A percentile compares a stretch with the other conserved stretches of the same genome.
These are phyloP conservation scores for Thereva unica DNA, from an alignment of 2,888 invertebrate species.

Conservation along the genomic window DNA sequence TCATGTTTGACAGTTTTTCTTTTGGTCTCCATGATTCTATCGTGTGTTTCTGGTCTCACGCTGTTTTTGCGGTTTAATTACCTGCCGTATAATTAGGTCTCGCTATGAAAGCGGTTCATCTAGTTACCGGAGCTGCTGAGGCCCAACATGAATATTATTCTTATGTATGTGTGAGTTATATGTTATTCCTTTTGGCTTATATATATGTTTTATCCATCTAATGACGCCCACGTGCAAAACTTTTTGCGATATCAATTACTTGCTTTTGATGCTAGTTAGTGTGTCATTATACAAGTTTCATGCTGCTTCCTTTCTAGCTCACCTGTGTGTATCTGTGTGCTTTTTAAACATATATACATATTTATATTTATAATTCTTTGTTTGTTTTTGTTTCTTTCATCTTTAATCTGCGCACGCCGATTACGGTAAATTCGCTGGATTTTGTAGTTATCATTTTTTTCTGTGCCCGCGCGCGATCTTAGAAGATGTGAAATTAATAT, in stretches of 20 bases:
- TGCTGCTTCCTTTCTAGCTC: neutral
- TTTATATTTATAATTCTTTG: neutral
- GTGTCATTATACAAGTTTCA: neutral
- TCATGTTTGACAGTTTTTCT: slow-evolving; percentile 17
- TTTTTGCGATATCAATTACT: slow-evolving; percentile 23
- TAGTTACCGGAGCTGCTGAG: slow-evolving; percentile 3
- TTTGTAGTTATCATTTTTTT: too few species aligned
- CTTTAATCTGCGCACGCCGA: too few species aligned
- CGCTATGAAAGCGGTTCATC: slow-evolving; percentile 19
- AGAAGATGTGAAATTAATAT: too few species aligned
- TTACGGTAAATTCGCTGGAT: too few species aligned
- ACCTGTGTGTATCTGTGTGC: too few species aligned
- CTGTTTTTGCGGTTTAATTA: slow-evolving; percentile 25
- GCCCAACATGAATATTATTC: too few species aligned
- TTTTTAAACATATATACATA: neutral
- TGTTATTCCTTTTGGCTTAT: too few species aligned
- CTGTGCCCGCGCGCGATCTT: too few species aligned
- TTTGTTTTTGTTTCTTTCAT: neutral
- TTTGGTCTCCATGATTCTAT: neutral
- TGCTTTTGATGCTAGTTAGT: neutral
- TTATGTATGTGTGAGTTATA: too few species aligned
- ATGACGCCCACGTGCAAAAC: slow-evolving; percentile 25
- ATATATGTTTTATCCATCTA: too few species aligned
- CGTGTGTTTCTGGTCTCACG: slow-evolving; percentile 4
- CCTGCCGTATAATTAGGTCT: slow-evolving; percentile 28